phyloP scores from a whole-genome alignment of 2,888 invertebrate genomes.

The Apoda limacodes region DNA sequence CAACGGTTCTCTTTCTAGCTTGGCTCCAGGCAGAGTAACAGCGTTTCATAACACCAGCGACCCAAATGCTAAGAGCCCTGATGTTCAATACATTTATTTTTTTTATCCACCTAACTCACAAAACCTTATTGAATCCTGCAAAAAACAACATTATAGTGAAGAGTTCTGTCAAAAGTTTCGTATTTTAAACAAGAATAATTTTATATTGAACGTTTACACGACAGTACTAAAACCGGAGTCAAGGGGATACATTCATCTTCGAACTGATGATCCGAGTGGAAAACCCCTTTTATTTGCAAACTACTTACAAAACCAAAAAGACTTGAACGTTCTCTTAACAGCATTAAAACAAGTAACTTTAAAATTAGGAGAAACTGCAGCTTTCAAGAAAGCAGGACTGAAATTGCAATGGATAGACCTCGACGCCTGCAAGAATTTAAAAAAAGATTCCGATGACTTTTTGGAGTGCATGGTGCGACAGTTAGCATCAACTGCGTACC shows the following conservation, averaged over 20 bases:
- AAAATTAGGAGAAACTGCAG: slow-evolving; percentile 80
- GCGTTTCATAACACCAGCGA: too few relatives aligned
- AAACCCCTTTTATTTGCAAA: slow-evolving; percentile 92
- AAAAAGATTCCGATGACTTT: slow-evolving; percentile 82
- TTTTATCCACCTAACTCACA: too few relatives aligned
- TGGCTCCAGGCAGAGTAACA: too few relatives aligned
- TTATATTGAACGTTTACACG: too few relatives aligned
- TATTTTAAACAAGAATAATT: too few relatives aligned
- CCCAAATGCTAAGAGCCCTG: slow-evolving; percentile 84
- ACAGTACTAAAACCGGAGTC: too few relatives aligned
- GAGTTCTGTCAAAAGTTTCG: too few relatives aligned
- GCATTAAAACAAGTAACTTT: slow-evolving; percentile 89
- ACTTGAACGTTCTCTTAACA: slow-evolving; percentile 78
- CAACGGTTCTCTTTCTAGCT: too few relatives aligned
- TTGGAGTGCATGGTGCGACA: slow-evolving; percentile 89
- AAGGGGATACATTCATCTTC: too few relatives aligned
- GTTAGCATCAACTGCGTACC: slow-evolving; percentile 86
- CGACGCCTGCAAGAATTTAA: slow-evolving; percentile 82
- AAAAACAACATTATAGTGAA: too few relatives aligned
- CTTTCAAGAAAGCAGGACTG: slow-evolving; percentile 85
- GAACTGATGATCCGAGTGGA: slow-evolving; percentile 82
- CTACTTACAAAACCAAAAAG: slow-evolving; percentile 88
- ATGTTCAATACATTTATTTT: slow-evolving; percentile 82
- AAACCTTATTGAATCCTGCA: too few relatives aligned
- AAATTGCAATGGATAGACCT: slow-evolving; percentile 82